Base-by-base conservation (phyloP, 2,888 invertebrate genomes). In the Tuta absoluta region DNA sequence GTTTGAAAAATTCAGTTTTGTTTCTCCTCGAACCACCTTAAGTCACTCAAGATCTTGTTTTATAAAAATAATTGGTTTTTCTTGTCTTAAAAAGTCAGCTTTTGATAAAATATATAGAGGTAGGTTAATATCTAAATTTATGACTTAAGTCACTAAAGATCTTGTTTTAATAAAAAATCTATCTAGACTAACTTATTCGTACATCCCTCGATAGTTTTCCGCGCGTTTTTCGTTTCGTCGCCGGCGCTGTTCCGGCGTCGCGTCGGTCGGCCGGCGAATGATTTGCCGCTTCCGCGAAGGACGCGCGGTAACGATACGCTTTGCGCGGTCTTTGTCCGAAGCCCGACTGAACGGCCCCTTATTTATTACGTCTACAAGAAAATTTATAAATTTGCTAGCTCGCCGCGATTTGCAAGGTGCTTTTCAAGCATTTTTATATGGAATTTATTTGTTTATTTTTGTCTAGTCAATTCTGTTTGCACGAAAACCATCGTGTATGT, bases 191-290 rank as follows among this genome's bases (percentile, higher is more conserved):
- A 2, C 10, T 33, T 10, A 10, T 33, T 8, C 8, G 4, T 33
- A 33, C 62, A 49, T 17, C 49, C 8, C 62, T 62, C 10, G 11
- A 62, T 49, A 28, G 33, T 45, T 72, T 72, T 75, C 72, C 56
- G 28, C 24, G 56, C 56, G 77, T 80, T 79, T 74, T 63, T 66
- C 79, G 83, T 83, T 80, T 78, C 80, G 76, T 73, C 75, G 72
- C 72, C 75, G 60, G 60, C 37, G 59, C 41, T 17, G n/a, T 41
- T 59, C 59, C 59, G 59, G 14, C 21, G 49, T 21, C 51, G 14
- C 79, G 79, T 77, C 84, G 19, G 85, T 85, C 87, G 85, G 86
- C n/a, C n/a, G n/a, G n/a, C n/a, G 85, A 86, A 89, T 87, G 88
- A 89, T 89, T 86, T 83, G 83, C 82, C 81, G 77, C 78, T 86